Conservation (phyloP, 2,113 vertebrate species). For the Pimephales promelas region DNA sequence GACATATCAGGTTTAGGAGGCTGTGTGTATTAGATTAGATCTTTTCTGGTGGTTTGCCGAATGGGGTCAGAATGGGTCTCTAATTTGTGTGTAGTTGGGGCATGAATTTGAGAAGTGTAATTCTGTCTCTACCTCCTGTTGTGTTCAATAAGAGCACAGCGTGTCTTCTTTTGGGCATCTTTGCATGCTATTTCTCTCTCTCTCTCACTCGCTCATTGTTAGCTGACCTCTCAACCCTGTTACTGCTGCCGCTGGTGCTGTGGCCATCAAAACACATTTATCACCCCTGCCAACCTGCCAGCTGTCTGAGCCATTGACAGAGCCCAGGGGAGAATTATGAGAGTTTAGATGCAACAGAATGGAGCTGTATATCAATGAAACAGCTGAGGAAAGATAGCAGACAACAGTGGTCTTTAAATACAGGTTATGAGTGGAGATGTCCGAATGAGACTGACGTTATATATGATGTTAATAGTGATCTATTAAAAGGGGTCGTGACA, state of each 20-base stretch:
- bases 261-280: conserved; percentile 30
- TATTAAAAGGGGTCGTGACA: background rate
- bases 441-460: background rate
- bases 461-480: background rate
- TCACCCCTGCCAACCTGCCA: conserved; percentile 26
- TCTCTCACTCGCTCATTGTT: background rate
- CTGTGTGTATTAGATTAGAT: background rate
- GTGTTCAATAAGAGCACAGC: background rate
- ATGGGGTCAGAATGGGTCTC: background rate
- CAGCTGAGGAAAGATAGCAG: conserved; percentile 4
- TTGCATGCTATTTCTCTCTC: background rate
- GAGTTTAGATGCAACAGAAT: conserved; percentile 1
- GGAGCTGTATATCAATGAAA: conserved; percentile 26
- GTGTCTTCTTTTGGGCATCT: background rate
- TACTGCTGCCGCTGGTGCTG: background rate
- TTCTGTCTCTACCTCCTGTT: background rate
- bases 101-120: conserved; percentile 1
- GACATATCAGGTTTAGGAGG: background rate
- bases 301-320: conserved; percentile 10
- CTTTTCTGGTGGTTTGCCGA: background rate
- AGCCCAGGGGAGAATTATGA: conserved; percentile 24
- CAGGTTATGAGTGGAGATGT: conserved; percentile 4
- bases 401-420: background rate
- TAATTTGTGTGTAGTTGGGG: background rate
- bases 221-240: background rate